phyloP scores from a whole-genome alignment of 2,888 invertebrate species.

The Mesochorus sp. region DNA sequence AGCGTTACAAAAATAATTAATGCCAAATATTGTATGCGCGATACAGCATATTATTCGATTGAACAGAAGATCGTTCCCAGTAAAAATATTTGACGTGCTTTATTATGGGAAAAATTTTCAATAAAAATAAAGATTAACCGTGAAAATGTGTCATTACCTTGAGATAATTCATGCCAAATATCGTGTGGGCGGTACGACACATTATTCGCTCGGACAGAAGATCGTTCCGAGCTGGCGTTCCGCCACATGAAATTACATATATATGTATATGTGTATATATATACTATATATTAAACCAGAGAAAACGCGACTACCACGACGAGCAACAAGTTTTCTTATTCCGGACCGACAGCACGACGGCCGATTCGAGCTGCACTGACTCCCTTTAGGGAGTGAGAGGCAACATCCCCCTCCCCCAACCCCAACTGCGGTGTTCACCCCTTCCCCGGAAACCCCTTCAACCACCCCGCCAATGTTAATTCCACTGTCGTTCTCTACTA shows the following conservation, averaged over 20 bases:
- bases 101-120: no score
- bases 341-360: conserved; percentile 64
- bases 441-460: conserved; percentile 14
- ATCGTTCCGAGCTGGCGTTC: conserved; percentile 72
- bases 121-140: no score
- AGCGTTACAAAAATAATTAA: no score
- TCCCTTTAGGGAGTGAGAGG: conserved; percentile 19
- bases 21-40: not conserved
- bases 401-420: not conserved
- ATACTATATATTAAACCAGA: conserved; percentile 20
- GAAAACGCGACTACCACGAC: conserved; percentile 57
- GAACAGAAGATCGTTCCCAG: conserved; percentile 61
- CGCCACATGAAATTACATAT: conserved; percentile 68
- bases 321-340: conserved; percentile 80
- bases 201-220: conserved; percentile 65
- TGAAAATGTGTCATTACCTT: no score
- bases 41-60: conserved; percentile 61
- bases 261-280: conserved; percentile 1
- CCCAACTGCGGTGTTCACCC: conserved; percentile 27
- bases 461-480: conserved; percentile 70
- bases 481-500: conserved; percentile 64
- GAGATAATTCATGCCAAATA: conserved; percentile 1
- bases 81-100: no score
- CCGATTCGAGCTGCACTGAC: conserved; percentile 41
- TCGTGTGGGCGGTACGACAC: not conserved